phyloP scores from a whole-genome alignment of 2,888 invertebrate species.

The Furcula furcula region DNA sequence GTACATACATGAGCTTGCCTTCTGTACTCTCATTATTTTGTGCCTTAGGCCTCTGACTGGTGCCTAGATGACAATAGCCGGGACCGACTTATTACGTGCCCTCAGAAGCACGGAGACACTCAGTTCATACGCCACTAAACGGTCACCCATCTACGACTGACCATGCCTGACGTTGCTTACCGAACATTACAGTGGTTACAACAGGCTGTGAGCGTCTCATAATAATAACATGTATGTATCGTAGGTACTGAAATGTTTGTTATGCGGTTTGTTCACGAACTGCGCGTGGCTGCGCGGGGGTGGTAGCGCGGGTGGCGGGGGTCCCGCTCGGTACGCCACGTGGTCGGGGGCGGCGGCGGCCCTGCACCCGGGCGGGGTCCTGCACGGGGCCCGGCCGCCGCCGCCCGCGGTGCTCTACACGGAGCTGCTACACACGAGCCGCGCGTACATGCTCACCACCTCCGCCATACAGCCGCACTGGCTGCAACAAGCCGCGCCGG shows the following conservation, averaged over 20 bases:
- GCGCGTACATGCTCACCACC: slow-evolving; percentile 89
- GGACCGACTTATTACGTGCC: no score
- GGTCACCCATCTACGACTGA: no score
- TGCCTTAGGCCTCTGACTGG: no score
- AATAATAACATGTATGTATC: background rate
- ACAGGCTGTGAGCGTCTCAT: background rate
- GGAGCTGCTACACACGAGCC: slow-evolving; percentile 93
- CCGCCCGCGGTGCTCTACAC: slow-evolving; percentile 90
- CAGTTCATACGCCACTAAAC: no score
- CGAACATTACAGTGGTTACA: no score
- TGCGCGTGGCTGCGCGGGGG: slow-evolving; percentile 88
- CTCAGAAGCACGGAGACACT: no score
- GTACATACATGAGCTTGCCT: no score
- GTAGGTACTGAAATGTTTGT: slow-evolving; percentile 87
- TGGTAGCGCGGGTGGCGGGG: slow-evolving; percentile 76
- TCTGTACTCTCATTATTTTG: no score
- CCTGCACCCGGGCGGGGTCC: slow-evolving; percentile 92
- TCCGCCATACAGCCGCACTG: slow-evolving; percentile 91
- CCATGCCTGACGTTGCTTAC: no score
- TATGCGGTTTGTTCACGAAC: slow-evolving; percentile 92
- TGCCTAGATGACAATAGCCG: no score
- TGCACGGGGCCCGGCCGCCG: slow-evolving; percentile 82
- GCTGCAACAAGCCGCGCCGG: slow-evolving; percentile 79
- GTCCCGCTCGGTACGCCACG: slow-evolving; percentile 74
- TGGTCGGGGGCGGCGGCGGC: slow-evolving; percentile 76